Evolutionary conservation across 1,140 invertebrate species (phyloP), one percentile per base, ranked within the genome.

Genomic region (Sitophilus oryzae): DNA sequence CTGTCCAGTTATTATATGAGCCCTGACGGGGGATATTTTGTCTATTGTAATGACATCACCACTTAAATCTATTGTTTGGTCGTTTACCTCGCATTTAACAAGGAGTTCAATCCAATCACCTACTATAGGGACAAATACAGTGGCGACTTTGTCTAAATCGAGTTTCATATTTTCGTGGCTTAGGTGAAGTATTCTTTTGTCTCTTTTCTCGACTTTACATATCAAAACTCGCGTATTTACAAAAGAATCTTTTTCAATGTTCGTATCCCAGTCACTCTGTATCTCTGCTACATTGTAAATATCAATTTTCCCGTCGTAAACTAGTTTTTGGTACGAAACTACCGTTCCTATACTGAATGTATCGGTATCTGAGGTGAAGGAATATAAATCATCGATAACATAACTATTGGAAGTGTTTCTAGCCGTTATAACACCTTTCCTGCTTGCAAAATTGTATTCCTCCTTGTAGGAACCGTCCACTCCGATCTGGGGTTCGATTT

Each of bases 41-140:
- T 74, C 67, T 2, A 84, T 71, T 61, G 80, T 70, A 38, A 85
- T 66, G 9, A 85, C 71, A 69, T 82, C 65, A 25, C 77, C 78
- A 40, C 60, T 60, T 6, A 74, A 60, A 67, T 79, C 72, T 1
- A 63, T 30, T n/a, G 73, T 71, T 18, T 74, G 61, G 52, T 74
- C 73, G 66, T 81, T 67, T n/a, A 79, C 61, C 63, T 80, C 75
- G 10, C 79, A 72, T 43, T 76, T 69, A 18, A 76, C 77, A 25
- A 76, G 74, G n/a, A 85, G 50, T 60, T 77, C 73, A 9, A 85
- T 41, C 79, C 80, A 84, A 66, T 85, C 84, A 3, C 84, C 83
- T 63, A 78, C 69, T 10, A 80, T 60, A 2, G 78, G 78, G 21
- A 77, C 58, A 61, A 79, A 79, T 35, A 76, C 66, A 30, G 72